These are phyloP conservation scores for Camponotus fellah DNA, from an alignment of 2,888 invertebrate genomes.

Conservation along the genomic window DNA sequence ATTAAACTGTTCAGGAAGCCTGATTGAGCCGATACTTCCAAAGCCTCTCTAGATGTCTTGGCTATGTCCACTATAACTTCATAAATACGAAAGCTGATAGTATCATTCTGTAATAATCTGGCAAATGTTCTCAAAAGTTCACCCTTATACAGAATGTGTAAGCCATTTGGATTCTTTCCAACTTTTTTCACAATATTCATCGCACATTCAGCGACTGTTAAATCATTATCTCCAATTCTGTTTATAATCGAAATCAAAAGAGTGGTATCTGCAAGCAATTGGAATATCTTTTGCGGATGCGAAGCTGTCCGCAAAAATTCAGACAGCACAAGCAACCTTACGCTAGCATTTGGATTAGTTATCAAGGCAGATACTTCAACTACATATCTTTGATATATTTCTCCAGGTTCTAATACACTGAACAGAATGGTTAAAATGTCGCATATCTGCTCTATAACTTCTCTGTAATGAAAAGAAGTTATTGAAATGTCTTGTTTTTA, in stretches of 20 bases:
- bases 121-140: slow-evolving; percentile 88
- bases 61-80: slow-evolving; percentile 91
- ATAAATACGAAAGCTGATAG: slow-evolving; percentile 90
- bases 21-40: slow-evolving; percentile 88
- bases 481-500: neutral
- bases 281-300: slow-evolving; percentile 79
- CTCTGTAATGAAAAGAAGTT: slow-evolving; percentile 70
- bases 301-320: slow-evolving; percentile 74
- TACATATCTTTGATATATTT: slow-evolving; percentile 76
- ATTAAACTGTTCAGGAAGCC: slow-evolving; percentile 90
- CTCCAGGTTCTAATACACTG: slow-evolving; percentile 73
- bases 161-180: slow-evolving; percentile 86
- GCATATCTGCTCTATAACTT: slow-evolving; percentile 76
- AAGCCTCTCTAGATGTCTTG: slow-evolving; percentile 87
- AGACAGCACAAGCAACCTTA: slow-evolving; percentile 75
- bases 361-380: slow-evolving; percentile 76
- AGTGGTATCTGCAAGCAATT: slow-evolving; percentile 86
- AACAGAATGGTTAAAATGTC: slow-evolving; percentile 74
- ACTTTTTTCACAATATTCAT: slow-evolving; percentile 87
- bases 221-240: slow-evolving; percentile 88
- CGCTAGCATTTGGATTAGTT: slow-evolving; percentile 69
- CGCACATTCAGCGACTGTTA: slow-evolving; percentile 89
- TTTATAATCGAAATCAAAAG: slow-evolving; percentile 88
- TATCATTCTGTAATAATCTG: slow-evolving; percentile 88
- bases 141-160: slow-evolving; percentile 87